Base-by-base conservation (phyloP, 2,888 invertebrate species). In the Pteria penguin region DNA sequence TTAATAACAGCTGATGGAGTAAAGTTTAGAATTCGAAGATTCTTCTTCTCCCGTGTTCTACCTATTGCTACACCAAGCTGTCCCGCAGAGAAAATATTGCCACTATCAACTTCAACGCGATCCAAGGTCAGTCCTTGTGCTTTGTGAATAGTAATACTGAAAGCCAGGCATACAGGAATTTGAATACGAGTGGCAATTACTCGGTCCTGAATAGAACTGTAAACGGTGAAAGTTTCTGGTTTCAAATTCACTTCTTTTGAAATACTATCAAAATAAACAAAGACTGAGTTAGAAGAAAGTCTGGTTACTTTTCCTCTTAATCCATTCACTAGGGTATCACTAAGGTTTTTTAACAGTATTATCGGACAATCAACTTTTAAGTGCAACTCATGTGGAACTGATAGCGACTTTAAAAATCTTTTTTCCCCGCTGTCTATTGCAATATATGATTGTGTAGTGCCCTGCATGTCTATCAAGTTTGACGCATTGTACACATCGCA, bases 281-380 rank as follows among this genome's bases (percentile, higher is more conserved):
- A 45, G 1, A 75, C 58, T 1, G 22, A 2, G 27, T 78, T 67
- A n/a, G 22, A 4, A 33, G 32, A n/a, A 22, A 78, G 31, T 0
- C 24, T 4, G 33, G 27, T 36, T 1, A 78, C 63, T 54, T 2
- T 8, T 33, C 5, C 74, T 75, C 45, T n/a, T 29, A 79, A 29
- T 11, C 77, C 76, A 76, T 81, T 79, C n/a, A 79, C 74, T 18
- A 79, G 32, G 24, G 71, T 73, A 22, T 67, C 73, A 55, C 77
- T 65, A 22, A 77, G 27, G 52, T 79, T 79, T n/a, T 61, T 65
- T 2, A 75, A 54, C 14, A 79, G 36, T 22, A 73, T 67, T 8
- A 79, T 67, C 4, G 70, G 73, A 27, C 73, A 76, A 24, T 57
- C 60, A 54, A 67, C 31, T 76, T 79, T 79, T 11, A 76, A 24